Evolutionary conservation across 2,797 vertebrate species (phyloP), one percentile per base, ranked within the genome.

Genomic region (Chrysocyon brachyurus): DNA sequence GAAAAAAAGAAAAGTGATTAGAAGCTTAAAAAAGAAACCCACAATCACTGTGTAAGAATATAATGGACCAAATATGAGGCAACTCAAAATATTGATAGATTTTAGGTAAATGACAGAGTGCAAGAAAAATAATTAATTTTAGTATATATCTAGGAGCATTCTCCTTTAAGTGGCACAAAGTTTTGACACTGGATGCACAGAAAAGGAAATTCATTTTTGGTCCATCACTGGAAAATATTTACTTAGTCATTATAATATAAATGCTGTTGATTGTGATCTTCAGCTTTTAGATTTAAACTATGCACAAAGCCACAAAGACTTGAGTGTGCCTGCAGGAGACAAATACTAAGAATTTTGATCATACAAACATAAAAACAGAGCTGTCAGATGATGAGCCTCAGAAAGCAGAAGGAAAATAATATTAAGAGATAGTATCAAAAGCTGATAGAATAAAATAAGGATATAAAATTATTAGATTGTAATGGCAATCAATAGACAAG

Each of bases 401-500:
- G 24, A 96, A 93, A 88, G 64, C 17, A 85, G 31, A 77, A 90
- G 9, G 40, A n/a, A 95, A 88, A 57, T 36, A 81, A 14, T 79
- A 81, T 86, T 70, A 82, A 89, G 14, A 75, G 28, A 64, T 56
- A 72, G 54, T 78, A 70, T 94, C 36, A 91, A 59, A 84, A 68
- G 24, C 36, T 91, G 40, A 68, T 31, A 10, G 10, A 31, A 22
- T 49, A 54, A n/a, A 92, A 63, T 26, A 61, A 87, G 31, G 16
- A 93, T 57, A 64, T 49, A 59, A 96, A 83, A 59, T 84, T 84
- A 83, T 57, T 83, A 82, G 64, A 87, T 81, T 93, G 0, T 59
- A 95, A 88, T 56, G 49, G 11, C 61, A 84, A 95, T 91, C 77
- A 75, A 85, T 85, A 81, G 61, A 88, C 73, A 88, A 78, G 5